These are phyloP conservation scores for Pituophis catenifer DNA, from an alignment of 2,113 vertebrate species.

Conservation along the genomic window DNA sequence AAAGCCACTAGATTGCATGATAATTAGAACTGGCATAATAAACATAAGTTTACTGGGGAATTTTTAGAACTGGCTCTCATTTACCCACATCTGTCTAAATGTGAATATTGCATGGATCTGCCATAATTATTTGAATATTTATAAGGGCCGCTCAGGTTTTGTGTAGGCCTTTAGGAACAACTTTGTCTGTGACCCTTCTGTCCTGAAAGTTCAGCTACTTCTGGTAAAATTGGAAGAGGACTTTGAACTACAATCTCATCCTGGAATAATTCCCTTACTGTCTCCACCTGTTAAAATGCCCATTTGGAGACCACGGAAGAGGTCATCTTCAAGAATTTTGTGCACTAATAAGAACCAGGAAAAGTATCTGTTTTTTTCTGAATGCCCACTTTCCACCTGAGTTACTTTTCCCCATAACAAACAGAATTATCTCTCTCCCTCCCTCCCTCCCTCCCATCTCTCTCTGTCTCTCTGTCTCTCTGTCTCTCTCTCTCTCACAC, in stretches of 20 bases:
- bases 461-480: too few relatives aligned
- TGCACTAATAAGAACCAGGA: neutral
- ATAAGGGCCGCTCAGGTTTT: neutral
- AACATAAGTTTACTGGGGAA: conserved; percentile 85
- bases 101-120: conserved; percentile 49
- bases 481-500: neutral
- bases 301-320: neutral
- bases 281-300: neutral
- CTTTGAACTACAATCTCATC: neutral
- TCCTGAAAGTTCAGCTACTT: neutral
- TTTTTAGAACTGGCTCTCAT: conserved; percentile 72
- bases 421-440: neutral
- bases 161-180: neutral
- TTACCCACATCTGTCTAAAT: conserved; percentile 65
- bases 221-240: neutral
- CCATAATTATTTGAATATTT: neutral
- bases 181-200: neutral
- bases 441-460: too few relatives aligned
- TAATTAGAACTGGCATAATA: conserved; percentile 88
- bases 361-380: neutral
- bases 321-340: too few relatives aligned
- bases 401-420: neutral
- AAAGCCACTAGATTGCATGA: conserved; percentile 93
- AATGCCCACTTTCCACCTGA: neutral
- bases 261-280: neutral